Conservation (phyloP, 2,113 vertebrate species). For the Glaucomys volans region DNA sequence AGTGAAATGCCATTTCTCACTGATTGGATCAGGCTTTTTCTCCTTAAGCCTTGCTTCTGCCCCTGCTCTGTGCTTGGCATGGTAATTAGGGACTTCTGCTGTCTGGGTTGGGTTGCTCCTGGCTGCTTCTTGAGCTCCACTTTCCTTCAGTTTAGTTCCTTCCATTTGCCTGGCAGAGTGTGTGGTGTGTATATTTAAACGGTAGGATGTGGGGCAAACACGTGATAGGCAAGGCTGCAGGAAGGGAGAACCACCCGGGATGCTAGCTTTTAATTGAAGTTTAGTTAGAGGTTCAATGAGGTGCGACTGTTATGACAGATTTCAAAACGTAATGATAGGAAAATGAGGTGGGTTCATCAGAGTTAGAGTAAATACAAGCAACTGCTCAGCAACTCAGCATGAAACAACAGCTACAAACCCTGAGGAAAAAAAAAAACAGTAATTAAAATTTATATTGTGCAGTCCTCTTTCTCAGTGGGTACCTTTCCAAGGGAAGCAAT, state of each 20-base stretch:
- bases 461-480: constrained; percentile 47
- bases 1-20: constrained; percentile 75
- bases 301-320: constrained; percentile 82
- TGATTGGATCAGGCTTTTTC: constrained; percentile 75
- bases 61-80: constrained; percentile 84
- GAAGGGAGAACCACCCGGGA: constrained; percentile 36
- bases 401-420: constrained; percentile 59
- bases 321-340: constrained; percentile 72
- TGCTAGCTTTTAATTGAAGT: constrained; percentile 74
- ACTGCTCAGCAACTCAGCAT: constrained; percentile 53
- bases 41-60: constrained; percentile 70
- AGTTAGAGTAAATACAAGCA: constrained; percentile 66
- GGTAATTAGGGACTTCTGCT: constrained; percentile 83
- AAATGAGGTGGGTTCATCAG: constrained; percentile 72
- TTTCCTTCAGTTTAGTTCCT: constrained; percentile 51
- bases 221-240: background rate
- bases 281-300: constrained; percentile 77
- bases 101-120: constrained; percentile 64
- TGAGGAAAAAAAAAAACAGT: background rate
- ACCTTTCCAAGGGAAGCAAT: constrained; percentile 49
- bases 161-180: constrained; percentile 36
- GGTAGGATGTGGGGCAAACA: background rate
- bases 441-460: constrained; percentile 50
- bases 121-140: constrained; percentile 81
- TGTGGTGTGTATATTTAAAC: fast-evolving